Base-by-base conservation (phyloP, 2,888 invertebrate genomes). In the Acrobasis suavella region DNA sequence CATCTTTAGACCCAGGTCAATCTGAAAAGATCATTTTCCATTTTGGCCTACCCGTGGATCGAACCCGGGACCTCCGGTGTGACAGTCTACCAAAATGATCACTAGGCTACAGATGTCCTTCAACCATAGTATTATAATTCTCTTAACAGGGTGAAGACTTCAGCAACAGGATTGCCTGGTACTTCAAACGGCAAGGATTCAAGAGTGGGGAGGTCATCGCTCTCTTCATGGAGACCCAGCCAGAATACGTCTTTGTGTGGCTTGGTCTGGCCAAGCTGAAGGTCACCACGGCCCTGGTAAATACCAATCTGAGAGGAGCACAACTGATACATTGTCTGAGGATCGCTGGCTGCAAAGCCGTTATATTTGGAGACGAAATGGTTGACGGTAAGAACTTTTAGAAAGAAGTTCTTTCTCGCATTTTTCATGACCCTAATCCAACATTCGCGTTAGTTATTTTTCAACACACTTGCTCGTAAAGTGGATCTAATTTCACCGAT, bases 231-330 rank as follows among this genome's bases (percentile, higher is more conserved):
- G 98, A 98, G 81, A 97, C 96, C 42, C 93, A 96, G 32, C 96
- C 97, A 0, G 97, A 98, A 82, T 98, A 96, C 81, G 94, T 97
- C 0, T 96, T 96, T 72, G 92, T 96, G 1, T 99, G 98, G 98
- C 89, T 99, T 6, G 99, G 98, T 0, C 87, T 99, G 54, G 96
- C 97, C 8, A 98, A 98, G 91, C 88, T 96, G 50, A 96, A 96
- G 58, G 94, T 96, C 0, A 92, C 95, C 3, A 95, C 97, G 0
- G 98, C 99, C 0, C 91, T 99, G 54, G 95, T 99, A 59, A 99
- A 99, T 80, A 96, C 96, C 7, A 97, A 98, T 84, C 87, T 98
- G 65, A 93, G 96, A n/a, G 93, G 95, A 0, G 94, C 96, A 14
- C 94, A 97, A 1, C 87, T 99, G 61, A 85, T 94, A 8, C 97